phyloP scores from a whole-genome alignment of 2,888 invertebrate genomes.

The Eurytoma adleriae region DNA sequence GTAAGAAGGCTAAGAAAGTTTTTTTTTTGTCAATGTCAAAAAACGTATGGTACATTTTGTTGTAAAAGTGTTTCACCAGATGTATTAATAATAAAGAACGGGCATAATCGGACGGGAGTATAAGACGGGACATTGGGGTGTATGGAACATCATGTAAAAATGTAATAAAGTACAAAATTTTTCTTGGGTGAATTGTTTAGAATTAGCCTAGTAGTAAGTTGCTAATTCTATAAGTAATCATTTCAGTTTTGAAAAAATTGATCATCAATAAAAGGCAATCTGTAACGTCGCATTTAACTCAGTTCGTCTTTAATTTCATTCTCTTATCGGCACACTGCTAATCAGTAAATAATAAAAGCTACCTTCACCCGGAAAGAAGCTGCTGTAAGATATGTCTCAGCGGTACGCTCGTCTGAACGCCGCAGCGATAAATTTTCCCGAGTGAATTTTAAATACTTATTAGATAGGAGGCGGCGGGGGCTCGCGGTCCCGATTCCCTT shows the following conservation, averaged over 20 bases:
- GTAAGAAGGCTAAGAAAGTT: too few species aligned
- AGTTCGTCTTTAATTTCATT: neutral
- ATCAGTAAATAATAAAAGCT: slow-evolving; percentile 21
- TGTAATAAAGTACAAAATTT: too few species aligned
- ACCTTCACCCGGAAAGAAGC: neutral
- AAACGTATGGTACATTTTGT: too few species aligned
- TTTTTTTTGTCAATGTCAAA: too few species aligned
- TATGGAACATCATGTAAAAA: too few species aligned
- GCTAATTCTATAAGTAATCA: too few species aligned
- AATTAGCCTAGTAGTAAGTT: too few species aligned
- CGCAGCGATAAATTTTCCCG: slow-evolving; percentile 30
- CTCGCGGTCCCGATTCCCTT: neutral
- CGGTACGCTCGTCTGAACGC: neutral
- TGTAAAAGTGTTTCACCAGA: too few species aligned
- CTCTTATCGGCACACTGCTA: slow-evolving; percentile 24
- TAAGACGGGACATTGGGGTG: too few species aligned
- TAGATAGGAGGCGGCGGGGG: slow-evolving; percentile 30
- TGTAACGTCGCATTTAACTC: neutral
- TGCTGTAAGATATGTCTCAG: neutral
- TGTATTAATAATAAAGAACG: too few species aligned
- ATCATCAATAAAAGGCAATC: neutral
- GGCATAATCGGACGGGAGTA: too few species aligned
- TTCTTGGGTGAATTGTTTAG: too few species aligned
- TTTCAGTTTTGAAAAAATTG: neutral
- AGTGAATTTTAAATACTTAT: slow-evolving; percentile 43